A percentile compares a stretch with the other conserved stretches of the same genome.
Evolutionary conservation across 2,888 invertebrate species (phyloP).

Genomic region (Ophion ventricosus): DNA sequence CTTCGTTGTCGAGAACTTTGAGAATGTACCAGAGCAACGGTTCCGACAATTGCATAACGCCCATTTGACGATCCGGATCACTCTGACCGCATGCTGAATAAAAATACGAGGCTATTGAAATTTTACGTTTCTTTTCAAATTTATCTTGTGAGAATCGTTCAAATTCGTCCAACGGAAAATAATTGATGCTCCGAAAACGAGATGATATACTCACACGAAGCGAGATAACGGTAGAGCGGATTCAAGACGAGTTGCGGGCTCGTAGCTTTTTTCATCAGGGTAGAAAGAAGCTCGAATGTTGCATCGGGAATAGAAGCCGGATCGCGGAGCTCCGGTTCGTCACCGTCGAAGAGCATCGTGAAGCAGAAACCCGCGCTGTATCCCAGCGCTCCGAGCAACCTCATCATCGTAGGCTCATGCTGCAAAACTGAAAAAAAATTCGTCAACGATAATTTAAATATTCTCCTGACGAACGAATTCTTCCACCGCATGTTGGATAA

Average conservation of each 20-base stretch:
- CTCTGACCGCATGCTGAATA: slow-evolving; percentile 75
- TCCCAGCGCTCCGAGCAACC: slow-evolving; percentile 91
- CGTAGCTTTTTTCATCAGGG: slow-evolving; percentile 90
- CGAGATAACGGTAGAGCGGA: slow-evolving; percentile 87
- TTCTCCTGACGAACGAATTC: background rate
- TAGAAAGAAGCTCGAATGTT: slow-evolving; percentile 92
- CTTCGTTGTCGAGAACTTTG: slow-evolving; percentile 90
- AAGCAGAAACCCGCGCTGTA: slow-evolving; percentile 90
- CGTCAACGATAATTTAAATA: background rate
- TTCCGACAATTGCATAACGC: slow-evolving; percentile 89
- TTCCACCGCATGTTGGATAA: background rate
- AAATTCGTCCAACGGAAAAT: background rate
- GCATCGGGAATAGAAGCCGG: slow-evolving; percentile 93
- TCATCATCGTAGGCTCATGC: slow-evolving; percentile 92
- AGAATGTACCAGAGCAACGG: slow-evolving; percentile 93
- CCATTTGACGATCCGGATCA: slow-evolving; percentile 75
- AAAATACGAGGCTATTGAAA: slow-evolving; percentile 3
- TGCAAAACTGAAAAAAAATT: slow-evolving; percentile 86
- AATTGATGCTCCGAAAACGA: background rate
- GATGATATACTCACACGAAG: slow-evolving; percentile 77
- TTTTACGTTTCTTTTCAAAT: slow-evolving; percentile 41
- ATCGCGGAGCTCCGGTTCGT: slow-evolving; percentile 85
- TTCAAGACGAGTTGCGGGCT: slow-evolving; percentile 90
- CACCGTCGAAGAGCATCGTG: slow-evolving; percentile 87
- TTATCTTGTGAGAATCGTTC: background rate